Base-by-base conservation (phyloP, 2,113 vertebrate species). In the Misgurnus anguillicaudatus region DNA sequence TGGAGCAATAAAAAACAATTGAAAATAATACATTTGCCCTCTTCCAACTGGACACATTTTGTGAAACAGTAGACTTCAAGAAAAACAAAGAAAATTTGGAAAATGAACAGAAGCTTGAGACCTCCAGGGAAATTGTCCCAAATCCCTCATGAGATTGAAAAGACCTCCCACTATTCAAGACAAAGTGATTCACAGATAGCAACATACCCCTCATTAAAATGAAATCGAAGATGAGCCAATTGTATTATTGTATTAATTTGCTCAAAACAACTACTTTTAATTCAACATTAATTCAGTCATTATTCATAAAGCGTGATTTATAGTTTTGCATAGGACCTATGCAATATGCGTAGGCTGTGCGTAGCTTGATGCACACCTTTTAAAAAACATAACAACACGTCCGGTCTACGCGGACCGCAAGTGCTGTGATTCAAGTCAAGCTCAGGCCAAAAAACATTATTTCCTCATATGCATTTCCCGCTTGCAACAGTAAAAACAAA, bases 61-160 rank as follows among this genome's bases (percentile, higher is more conserved):
- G 57, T 74, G 71, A 61, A 47, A 61, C 13, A 17, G 21, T 47
- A 62, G 38, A 62, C 0, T 11, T n/a, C 13, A 16, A 51, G 4
- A 58, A 47, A 17, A 48, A 74, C 5, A 17, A 5, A 62, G 41
- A 47, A 62, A 45, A 41, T 69, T 51, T 51, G 67, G 24, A 53
- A 71, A 71, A 31, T 73, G 10, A 60, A 73, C 55, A 24, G 53
- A 73, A 73, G 70, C 70, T 41, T 60, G 19, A 48, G 19, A 45
- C 21, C 41, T n/a, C 72, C 14, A 61, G 72, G 19, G 58, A 61
- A 3, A 24, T 74, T 21, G 61, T 74, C 41, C 72, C 57, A 74
- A 74, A 74, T 62, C 57, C 71, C 47, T 41, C 42, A 48, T 36
- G 62, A 57, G 41, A 57, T 62, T 36, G 41, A 62, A 62, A 45